Evolutionary conservation across 2,888 invertebrate species (phyloP), one percentile per base, ranked within the genome.

Genomic region (Noctuana brunneofusca): DNA sequence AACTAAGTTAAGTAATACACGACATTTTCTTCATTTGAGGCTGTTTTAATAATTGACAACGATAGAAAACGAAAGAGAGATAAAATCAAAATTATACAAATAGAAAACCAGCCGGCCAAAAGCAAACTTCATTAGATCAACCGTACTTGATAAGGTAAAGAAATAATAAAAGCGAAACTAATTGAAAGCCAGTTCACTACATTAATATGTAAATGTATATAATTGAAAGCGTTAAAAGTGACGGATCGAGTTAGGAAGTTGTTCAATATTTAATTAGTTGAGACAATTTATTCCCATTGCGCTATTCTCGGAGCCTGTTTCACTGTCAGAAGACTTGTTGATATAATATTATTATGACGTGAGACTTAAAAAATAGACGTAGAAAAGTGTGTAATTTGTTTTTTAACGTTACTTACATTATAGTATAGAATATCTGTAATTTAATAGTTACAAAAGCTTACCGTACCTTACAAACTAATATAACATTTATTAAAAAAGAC

Each of bases 171-270:
- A 62, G 62, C 41, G 20, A 49, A 49, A 20, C 49, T 18, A 55
- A 62, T 62, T 62, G 62, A 62, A 55, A 62, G 30, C 49, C 55
- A 62, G 60, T 27, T 16, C 9, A 27, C 27, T 49, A 49, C 12
- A 57, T 62, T 55, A 55, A 49, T 57, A 63, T 63, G 43, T 50
- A 63, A 63, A 63, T 57, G 57, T 52, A 52, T 63, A 63, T 63
- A 63, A 63, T 63, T 63, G 43, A 63, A 63, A 57, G 57, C 57
- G 63, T 57, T 63, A 56, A 32, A 63, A 52, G 56, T 57, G 63
- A 63, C 63, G 63, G 43, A 63, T 57, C 43, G 57, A 57, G 50
- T 63, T 63, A 63, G 63, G 63, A 63, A 63, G 63, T 63, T 63
- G 63, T 63, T 57, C 57, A 63, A 63, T 52, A 63, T 63, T 63